Evolutionary conservation across 1,140 invertebrate species (phyloP), one percentile per base, ranked within the genome.

Genomic region (Atta colombica): DNA sequence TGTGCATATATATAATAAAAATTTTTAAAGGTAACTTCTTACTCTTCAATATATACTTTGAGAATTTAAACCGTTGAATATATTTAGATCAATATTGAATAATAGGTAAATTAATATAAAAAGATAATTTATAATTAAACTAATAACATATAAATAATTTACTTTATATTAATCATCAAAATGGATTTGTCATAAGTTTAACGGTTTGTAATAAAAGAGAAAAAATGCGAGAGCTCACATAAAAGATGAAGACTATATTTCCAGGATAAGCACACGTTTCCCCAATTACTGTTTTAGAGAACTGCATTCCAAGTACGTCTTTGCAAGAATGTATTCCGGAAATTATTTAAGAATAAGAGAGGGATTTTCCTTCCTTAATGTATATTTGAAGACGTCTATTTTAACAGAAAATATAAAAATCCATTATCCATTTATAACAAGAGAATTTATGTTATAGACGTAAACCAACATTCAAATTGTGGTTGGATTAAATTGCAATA

Each of bases 331-430:
- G 3, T 69, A 51, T 69, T 25, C 45, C 21, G 45, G 21, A 69
- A 69, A 69, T 69, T 69, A 51, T 51, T 49, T 69, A 25, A 51
- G 21, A 14, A 51, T 69, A 51, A 69, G n/a, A 69, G 39, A 28
- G 39, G 35, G n/a, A 68, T 68, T 68, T 68, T 39, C 35, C 65
- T 68, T 45, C 65, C 65, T 68, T 68, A 68, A 68, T 68, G 35
- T 12, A 45, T 45, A 45, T 68, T 68, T 68, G 3, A 68, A 68
- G 18, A 68, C 6, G 14, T 45, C 35, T 68, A 45, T 68, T 68
- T 66, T 68, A 68, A 68, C 21, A 68, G 10, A 21, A 68, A 68
- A 68, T 68, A 68, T 45, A 8, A 68, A 68, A 68, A 45, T 18
- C 65, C 65, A 2, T 39, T 66, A 66, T 66, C 5, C 2, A 45